Evolutionary conservation across 2,888 invertebrate species (phyloP).

Genomic region (Dicycla oo): DNA sequence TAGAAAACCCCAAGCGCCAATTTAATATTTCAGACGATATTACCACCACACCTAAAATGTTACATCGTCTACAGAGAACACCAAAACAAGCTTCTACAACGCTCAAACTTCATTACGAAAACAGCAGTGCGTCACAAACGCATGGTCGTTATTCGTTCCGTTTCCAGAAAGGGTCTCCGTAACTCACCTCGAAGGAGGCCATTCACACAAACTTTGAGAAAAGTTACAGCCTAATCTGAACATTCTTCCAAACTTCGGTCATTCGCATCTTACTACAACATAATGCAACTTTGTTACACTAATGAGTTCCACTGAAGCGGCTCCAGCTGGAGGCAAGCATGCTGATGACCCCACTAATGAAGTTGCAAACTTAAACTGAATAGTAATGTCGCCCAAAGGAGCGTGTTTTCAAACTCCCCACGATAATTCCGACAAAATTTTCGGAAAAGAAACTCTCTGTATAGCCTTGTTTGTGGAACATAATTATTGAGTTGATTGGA

Average conservation of each 20-base stretch:
- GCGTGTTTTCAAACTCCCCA: conserved; percentile 24
- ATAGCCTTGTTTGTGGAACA: conserved; percentile 44
- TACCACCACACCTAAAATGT: not conserved
- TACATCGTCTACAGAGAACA: not conserved
- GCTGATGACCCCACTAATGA: conserved; percentile 52
- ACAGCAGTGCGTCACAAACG: conserved; percentile 43
- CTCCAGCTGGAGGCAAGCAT: conserved; percentile 27
- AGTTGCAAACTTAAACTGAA: conserved; percentile 57
- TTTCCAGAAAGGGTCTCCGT: conserved; percentile 40
- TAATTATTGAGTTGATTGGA: conserved; percentile 54
- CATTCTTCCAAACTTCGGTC: conserved; percentile 59
- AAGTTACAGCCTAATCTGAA: conserved; percentile 56
- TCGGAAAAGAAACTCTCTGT: conserved; percentile 26
- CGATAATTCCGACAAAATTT: conserved; percentile 35
- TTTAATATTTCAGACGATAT: not conserved
- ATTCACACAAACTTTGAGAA: conserved; percentile 52
- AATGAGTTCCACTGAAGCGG: conserved; percentile 51
- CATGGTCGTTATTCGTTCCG: conserved; percentile 42
- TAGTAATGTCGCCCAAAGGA: conserved; percentile 45
- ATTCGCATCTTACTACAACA: conserved; percentile 55
- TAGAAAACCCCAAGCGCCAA: not conserved
- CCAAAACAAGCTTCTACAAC: conserved; percentile 1
- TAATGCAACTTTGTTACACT: conserved; percentile 61
- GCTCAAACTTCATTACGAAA: conserved; percentile 36
- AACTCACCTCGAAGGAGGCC: conserved; percentile 41